These are phyloP conservation scores for Acanthiza pusilla DNA, from an alignment of 2,797 vertebrate genomes.

Conservation along the genomic window DNA sequence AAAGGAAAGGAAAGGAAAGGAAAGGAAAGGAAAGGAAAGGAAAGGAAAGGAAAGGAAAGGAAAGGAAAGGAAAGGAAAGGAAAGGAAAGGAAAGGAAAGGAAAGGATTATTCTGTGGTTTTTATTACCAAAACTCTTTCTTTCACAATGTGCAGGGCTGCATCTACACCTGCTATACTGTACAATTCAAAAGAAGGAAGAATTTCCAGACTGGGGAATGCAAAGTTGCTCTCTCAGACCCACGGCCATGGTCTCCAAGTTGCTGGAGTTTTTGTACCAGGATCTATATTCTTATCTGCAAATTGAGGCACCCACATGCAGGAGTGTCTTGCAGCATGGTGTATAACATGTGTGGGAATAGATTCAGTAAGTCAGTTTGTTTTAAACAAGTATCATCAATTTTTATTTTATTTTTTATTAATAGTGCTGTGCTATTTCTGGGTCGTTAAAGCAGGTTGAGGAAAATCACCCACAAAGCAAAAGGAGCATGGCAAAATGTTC, in stretches of 20 bases:
- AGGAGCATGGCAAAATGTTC: constrained; percentile 60
- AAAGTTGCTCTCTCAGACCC: not conserved
- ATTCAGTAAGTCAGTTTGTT: not conserved
- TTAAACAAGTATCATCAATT: not conserved
- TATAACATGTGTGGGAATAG: not conserved
- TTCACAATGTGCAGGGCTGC: not conserved
- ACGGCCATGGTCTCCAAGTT: accelerated
- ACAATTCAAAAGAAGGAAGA: not conserved
- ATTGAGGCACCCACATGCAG: not conserved
- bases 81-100: accelerated
- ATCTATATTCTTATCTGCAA: not conserved
- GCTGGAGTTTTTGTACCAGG: not conserved
- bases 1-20: no score
- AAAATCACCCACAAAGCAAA: constrained; percentile 52
- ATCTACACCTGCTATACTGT: not conserved
- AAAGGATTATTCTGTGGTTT: not conserved
- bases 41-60: no score
- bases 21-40: no score
- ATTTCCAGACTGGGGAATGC: not conserved
- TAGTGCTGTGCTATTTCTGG: not conserved
- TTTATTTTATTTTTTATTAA: not conserved
- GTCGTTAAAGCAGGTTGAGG: not conserved
- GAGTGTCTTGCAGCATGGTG: not conserved
- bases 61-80: no score
- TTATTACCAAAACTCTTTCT: not conserved